Evolutionary conservation across 2,113 vertebrate genomes (phyloP), one percentile per base, ranked within the genome.

Genomic region (Pollimyrus isidori): DNA sequence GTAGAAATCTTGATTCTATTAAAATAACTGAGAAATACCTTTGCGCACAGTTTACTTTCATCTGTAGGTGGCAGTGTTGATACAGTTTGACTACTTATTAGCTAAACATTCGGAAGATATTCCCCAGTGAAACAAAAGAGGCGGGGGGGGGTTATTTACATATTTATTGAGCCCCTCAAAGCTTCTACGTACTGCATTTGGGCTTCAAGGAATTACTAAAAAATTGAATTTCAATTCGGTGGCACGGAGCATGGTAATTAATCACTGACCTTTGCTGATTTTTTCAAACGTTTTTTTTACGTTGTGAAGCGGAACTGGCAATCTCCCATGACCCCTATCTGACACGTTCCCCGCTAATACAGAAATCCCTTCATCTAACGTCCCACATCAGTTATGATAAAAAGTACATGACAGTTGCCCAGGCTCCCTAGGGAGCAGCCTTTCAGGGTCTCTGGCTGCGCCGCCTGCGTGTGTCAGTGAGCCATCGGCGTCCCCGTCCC

Each of bases 21-120:
- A 17, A 80, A 42, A 80, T 6, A 80, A 80, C 30, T 19, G 15
- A 80, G 15, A 19, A 80, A 42, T 48, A 10, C 48, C 49, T 26
- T 65, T 58, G 15, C 50, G 26, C 30, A 21, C 13, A 87, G 26
- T 49, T 39, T 49, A 23, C 62, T 86, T 65, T 19, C 26, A 88
- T 49, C 95, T 93, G 89, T 94, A 88, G 96, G 93, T 93, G 95
- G 95, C 94, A 94, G 92, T 95, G 92, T 95, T 94, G 94, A 91
- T 89, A 91, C 94, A 94, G 91, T 19, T 88, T 91, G 86, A 11
- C n/a, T 4, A 3, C 56, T n/a, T 15, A 21, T 17, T 82, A 11
- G 46, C 69, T 45, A 48, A 42, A 42, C 58, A 62, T 0, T 86
- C n/a, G 46, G 9, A 48, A 88, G 46, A 69, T 69, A 35, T 52